Evolutionary conservation across 2,113 vertebrate species (phyloP).

Genomic region (Mustelus asterias): DNA sequence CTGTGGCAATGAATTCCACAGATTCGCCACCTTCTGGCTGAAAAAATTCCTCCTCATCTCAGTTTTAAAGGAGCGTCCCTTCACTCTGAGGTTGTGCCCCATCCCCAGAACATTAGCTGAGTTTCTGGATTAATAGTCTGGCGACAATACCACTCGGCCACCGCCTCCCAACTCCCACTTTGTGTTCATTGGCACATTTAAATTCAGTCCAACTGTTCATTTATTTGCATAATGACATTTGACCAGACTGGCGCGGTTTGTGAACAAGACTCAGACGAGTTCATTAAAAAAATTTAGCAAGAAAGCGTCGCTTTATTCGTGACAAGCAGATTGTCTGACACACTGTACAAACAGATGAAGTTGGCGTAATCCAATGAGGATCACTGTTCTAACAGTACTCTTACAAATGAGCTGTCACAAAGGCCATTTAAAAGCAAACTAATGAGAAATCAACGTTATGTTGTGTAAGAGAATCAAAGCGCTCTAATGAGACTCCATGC

Average conservation of each 20-base stretch:
- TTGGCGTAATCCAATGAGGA: neutral
- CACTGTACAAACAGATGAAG: neutral
- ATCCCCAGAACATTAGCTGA: too few species aligned
- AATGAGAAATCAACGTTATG: neutral
- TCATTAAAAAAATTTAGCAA: conserved; percentile 27
- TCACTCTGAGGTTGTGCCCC: too few species aligned
- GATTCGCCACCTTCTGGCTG: too few species aligned
- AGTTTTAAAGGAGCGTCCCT: too few species aligned
- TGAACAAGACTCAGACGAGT: neutral
- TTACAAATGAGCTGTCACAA: neutral
- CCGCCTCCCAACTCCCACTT: neutral
- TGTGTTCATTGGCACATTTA: neutral
- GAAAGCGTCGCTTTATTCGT: neutral
- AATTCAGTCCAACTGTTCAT: neutral
- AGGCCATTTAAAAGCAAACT: neutral
- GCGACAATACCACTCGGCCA: too few species aligned
- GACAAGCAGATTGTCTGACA: neutral
- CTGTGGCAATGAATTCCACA: too few species aligned
- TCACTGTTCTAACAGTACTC: too few species aligned
- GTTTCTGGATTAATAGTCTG: too few species aligned
- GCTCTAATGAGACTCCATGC: neutral
- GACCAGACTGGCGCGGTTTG: too few species aligned
- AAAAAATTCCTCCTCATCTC: too few species aligned
- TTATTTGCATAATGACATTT: neutral
- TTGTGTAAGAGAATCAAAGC: neutral